Percentiles rank a stretch among this genome's conserved stretches.
phyloP scores from a whole-genome alignment of 2,888 invertebrate genomes.

The Chydorus sphaericus region DNA sequence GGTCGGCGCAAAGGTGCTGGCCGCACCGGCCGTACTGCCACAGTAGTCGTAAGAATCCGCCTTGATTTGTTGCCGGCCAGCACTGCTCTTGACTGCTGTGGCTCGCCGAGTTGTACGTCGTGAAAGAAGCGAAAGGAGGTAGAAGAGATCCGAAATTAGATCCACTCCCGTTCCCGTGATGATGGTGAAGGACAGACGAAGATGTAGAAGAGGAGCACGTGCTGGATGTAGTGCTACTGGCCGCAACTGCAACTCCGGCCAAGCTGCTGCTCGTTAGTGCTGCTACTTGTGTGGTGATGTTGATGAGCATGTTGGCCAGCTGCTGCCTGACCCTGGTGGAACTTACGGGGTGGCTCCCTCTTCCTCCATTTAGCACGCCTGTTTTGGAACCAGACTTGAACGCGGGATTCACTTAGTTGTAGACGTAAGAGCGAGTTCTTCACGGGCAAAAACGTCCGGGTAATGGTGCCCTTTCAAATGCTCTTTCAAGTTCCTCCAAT shows the following conservation, averaged over 20 bases:
- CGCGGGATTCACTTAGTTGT: slow-evolving; percentile 61
- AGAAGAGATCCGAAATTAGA: background rate
- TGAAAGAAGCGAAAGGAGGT: background rate
- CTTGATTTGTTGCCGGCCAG: slow-evolving; percentile 4
- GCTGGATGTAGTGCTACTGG: background rate
- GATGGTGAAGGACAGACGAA: background rate
- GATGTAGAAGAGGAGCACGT: background rate
- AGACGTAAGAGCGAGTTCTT: slow-evolving; percentile 82
- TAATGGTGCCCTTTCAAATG: slow-evolving; percentile 91
- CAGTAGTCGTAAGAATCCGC: slow-evolving; percentile 8
- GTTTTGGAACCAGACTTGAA: slow-evolving; percentile 68
- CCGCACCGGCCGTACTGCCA: background rate
- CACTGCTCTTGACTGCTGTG: slow-evolving; percentile 6
- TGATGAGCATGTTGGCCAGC: background rate
- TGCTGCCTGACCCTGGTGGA: slow-evolving; percentile 25
- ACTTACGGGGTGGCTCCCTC: slow-evolving; percentile 81
- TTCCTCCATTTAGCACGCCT: slow-evolving; percentile 88
- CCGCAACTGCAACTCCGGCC: background rate
- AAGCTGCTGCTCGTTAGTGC: background rate
- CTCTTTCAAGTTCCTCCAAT: slow-evolving; percentile 79
- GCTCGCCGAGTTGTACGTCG: slow-evolving; percentile 1
- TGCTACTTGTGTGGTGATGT: background rate
- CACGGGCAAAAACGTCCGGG: slow-evolving; percentile 88
- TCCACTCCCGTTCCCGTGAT: background rate
- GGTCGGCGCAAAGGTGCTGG: background rate